Evolutionary conservation across 1,140 invertebrate genomes (phyloP).

Genomic region (Pantala flavescens): DNA sequence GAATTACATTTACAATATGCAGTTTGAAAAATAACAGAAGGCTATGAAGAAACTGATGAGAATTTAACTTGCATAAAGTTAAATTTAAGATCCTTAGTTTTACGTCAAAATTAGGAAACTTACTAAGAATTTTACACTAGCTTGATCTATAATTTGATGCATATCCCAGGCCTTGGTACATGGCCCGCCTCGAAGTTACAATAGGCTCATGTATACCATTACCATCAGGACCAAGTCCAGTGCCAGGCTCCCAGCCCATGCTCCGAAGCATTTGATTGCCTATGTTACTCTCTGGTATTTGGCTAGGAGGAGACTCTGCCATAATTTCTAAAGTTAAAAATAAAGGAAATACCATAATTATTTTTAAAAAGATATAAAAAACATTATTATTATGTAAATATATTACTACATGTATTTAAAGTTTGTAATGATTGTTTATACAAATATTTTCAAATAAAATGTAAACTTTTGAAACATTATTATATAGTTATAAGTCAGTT

Average conservation of each 20-base stretch:
- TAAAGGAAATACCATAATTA: neutral
- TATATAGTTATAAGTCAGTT: too few relatives aligned
- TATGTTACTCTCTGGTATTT: constrained; percentile 31
- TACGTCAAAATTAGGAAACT: neutral
- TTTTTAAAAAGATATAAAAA: too few relatives aligned
- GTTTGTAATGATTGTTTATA: too few relatives aligned
- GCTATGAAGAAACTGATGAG: too few relatives aligned
- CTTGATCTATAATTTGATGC: constrained; percentile 16
- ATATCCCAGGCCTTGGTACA: constrained; percentile 19
- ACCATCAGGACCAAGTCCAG: constrained; percentile 29
- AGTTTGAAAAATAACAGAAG: too few relatives aligned
- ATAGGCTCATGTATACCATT: constrained; percentile 30
- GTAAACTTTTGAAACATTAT: too few relatives aligned
- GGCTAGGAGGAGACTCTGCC: constrained; percentile 23
- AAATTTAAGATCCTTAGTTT: too few relatives aligned
- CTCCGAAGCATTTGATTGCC: constrained; percentile 31
- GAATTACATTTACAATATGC: too few relatives aligned
- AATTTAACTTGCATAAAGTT: too few relatives aligned
- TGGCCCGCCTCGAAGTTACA: constrained; percentile 20
- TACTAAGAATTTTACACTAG: constrained; percentile 11
- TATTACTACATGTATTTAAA: too few relatives aligned
- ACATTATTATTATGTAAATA: too few relatives aligned
- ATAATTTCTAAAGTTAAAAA: constrained; percentile 13
- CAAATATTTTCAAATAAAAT: too few relatives aligned
- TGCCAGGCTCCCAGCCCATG: constrained; percentile 34